Percentiles rank a stretch among this genome's conserved stretches.
These are phyloP conservation scores for Portunus trituberculatus DNA, from an alignment of 1,140 invertebrate genomes.

Conservation along the genomic window DNA sequence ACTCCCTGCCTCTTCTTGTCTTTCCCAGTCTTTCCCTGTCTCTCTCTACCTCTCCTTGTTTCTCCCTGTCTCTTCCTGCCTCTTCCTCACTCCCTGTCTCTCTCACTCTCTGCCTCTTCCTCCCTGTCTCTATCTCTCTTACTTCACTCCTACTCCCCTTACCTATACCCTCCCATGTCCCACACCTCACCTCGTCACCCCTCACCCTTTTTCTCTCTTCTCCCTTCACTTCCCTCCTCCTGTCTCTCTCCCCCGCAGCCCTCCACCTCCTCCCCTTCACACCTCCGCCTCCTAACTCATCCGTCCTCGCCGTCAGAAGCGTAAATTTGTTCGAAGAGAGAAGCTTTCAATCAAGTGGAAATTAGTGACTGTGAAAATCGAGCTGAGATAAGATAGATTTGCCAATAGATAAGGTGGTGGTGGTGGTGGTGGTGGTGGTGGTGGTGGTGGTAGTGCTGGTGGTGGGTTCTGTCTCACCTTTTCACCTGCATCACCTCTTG, in stretches of 20 bases:
- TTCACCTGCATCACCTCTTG: not conserved
- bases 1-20: not conserved
- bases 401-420: not conserved
- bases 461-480: not conserved
- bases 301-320: not conserved
- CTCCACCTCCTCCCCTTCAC: not conserved
- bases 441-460: not conserved
- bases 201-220: not conserved
- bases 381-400: not conserved
- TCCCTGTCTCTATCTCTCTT: not conserved
- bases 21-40: not conserved
- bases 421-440: not conserved
- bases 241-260: not conserved
- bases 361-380: conserved; percentile 43
- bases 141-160: not conserved
- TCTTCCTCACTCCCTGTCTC: not conserved
- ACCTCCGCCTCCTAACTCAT: not conserved
- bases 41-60: not conserved
- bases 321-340: not conserved
- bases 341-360: conserved; percentile 43
- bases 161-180: not conserved
- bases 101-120: not conserved
- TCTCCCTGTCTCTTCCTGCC: not conserved
- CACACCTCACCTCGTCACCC: not conserved
- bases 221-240: not conserved